These are phyloP conservation scores for Columba livia DNA, from an alignment of 2,113 vertebrate genomes.

Conservation along the genomic window DNA sequence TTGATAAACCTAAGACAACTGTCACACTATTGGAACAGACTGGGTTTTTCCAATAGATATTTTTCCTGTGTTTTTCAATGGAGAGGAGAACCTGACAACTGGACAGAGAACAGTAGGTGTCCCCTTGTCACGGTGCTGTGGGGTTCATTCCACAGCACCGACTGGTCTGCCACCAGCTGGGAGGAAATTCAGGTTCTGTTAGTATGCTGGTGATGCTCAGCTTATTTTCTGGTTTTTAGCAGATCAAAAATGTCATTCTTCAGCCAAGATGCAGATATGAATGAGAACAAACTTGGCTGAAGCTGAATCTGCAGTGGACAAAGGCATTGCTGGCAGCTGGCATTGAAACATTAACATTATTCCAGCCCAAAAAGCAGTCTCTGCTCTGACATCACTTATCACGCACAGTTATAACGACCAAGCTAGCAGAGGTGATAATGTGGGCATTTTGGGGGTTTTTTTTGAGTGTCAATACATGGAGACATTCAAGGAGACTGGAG, in stretches of 20 bases:
- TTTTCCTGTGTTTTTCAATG: not conserved
- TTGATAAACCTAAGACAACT: not conserved
- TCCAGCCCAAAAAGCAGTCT: not conserved
- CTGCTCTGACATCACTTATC: not conserved
- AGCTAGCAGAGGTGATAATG: not conserved
- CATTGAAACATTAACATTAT: not conserved
- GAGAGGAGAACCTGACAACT: not conserved
- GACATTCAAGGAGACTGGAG: not conserved
- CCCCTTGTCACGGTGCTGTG: not conserved
- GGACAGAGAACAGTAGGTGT: not conserved
- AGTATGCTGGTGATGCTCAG: not conserved
- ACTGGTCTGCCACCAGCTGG: not conserved
- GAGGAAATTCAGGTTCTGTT: not conserved
- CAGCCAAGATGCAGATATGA: constrained; percentile 14
- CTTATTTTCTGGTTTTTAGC: not conserved
- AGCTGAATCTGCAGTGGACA: not conserved
- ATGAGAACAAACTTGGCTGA: constrained; percentile 19
- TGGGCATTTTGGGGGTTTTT: not conserved
- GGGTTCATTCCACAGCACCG: not conserved
- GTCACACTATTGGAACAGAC: not conserved
- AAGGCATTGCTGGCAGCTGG: constrained; percentile 8
- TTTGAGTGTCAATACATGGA: not conserved
- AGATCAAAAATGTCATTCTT: not conserved
- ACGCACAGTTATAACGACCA: not conserved
- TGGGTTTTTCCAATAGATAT: not conserved